Base-by-base conservation (phyloP, 2,797 vertebrate genomes). In the Anguilla marmorata region DNA sequence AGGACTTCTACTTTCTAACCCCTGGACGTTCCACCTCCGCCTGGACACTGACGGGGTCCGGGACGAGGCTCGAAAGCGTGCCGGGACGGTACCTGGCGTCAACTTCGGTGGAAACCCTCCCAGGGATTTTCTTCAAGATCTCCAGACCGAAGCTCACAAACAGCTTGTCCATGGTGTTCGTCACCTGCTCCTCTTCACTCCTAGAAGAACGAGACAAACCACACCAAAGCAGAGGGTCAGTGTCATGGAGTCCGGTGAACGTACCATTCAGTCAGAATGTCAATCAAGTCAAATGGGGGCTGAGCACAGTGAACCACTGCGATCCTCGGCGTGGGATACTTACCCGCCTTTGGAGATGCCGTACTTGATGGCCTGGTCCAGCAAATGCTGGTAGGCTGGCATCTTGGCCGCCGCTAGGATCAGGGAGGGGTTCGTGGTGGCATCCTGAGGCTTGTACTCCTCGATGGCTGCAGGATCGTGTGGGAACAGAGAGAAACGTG, bases 351-450 rank as follows among this genome's bases (percentile, higher is more conserved):
- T 97, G 88, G 96, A 96, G 12, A 95, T 96, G 88, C 97, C 98
- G 0, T 96, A 97, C 91, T 98, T 96, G 27, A 99, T 96, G 48
- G 98, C 98, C 90, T 98, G 97, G 74, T 98, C 97, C 91, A 99
- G 89, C 0, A 99, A 95, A 27, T 95, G 94, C 93, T 98, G 96
- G 94, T 99, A 99, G 0, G 94, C 92, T 0, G 98, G 96, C 98
- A 99, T 99, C 93, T 98, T 98, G 0, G 98, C 96, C 0, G 98
- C 99, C 41, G 98, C 98, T 86, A 99, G 95, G 88, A 99, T 99
- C 83, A 99, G 96, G 3, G 99, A 99, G 0, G 99, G 99, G 93
- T 99, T 99, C 27, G 99, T 99, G 88, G 99, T 99, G 89, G 98
- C 98, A 96, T 99, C 99, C 87, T 99, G 97, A 45, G 99, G 98